phyloP scores from a whole-genome alignment of 2,113 vertebrate genomes.

The Ameiurus melas region DNA sequence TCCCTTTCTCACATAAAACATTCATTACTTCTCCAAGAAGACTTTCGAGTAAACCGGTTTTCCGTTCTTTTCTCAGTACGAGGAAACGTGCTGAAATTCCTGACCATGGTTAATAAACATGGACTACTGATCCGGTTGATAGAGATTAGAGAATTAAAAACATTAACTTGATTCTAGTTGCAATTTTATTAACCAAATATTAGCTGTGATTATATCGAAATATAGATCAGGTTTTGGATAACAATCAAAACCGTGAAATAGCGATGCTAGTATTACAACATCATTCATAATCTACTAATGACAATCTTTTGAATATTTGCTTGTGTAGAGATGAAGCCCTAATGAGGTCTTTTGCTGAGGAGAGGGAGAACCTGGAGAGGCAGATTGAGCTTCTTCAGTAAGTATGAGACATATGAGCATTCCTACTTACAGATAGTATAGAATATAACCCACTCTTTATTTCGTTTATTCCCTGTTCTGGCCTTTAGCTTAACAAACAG shows the following conservation, averaged over 20 bases:
- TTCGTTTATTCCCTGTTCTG: conserved; percentile 21
- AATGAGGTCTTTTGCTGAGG: conserved; percentile 86
- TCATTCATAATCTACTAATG: background rate
- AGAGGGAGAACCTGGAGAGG: conserved; percentile 85
- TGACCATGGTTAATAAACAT: background rate
- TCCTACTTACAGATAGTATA: background rate
- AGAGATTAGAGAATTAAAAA: background rate
- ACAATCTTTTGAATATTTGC: background rate
- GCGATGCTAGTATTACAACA: too few species aligned
- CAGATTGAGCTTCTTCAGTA: conserved; percentile 96
- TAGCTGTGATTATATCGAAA: background rate
- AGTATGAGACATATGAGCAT: conserved; percentile 58
- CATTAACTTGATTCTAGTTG: background rate
- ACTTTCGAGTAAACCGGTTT: background rate
- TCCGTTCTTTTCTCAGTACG: background rate
- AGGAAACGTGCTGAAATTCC: background rate
- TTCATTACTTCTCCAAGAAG: background rate
- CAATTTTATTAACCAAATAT: background rate
- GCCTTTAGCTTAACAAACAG: conserved; percentile 79
- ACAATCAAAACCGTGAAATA: background rate
- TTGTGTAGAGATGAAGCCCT: conserved; percentile 85
- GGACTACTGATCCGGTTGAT: background rate
- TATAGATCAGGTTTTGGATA: background rate
- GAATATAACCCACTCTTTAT: background rate
- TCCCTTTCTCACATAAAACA: background rate